Evolutionary conservation across 2,888 invertebrate species (phyloP).

Genomic region (Acronicta aceris): DNA sequence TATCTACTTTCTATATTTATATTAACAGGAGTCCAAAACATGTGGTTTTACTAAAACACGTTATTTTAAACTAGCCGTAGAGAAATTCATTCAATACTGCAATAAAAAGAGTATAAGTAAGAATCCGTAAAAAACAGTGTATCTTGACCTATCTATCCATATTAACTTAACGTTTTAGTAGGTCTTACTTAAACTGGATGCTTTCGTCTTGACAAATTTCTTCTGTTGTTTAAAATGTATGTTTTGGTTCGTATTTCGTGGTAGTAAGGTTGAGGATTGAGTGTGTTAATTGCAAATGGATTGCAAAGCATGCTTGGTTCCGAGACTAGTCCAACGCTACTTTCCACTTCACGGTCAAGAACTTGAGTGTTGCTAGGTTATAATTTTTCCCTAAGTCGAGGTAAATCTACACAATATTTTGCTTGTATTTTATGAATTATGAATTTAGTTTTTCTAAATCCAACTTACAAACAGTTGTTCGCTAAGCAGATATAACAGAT

Average conservation of each 20-base stretch:
- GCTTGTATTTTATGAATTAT: too few relatives aligned
- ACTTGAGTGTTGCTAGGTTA: constrained; percentile 71
- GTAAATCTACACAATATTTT: constrained; percentile 6
- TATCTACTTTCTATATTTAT: too few relatives aligned
- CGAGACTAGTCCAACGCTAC: constrained; percentile 71
- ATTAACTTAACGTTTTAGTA: background rate
- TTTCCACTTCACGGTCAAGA: constrained; percentile 87
- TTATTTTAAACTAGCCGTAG: constrained; percentile 31
- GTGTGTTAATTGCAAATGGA: constrained; percentile 8
- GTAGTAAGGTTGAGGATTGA: constrained; percentile 56
- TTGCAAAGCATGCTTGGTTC: constrained; percentile 51
- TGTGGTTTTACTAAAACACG: constrained; percentile 21
- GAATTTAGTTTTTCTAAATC: too few relatives aligned
- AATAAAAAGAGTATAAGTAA: constrained; percentile 63
- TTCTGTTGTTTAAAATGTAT: constrained; percentile 7
- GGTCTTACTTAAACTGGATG: constrained; percentile 54
- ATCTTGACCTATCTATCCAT: constrained; percentile 38
- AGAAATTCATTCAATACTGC: constrained; percentile 57
- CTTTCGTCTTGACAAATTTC: constrained; percentile 22
- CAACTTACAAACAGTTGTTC: too few relatives aligned
- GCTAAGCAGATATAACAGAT: too few relatives aligned
- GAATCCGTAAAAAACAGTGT: constrained; percentile 54
- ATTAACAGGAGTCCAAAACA: background rate
- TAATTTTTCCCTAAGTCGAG: constrained; percentile 46
- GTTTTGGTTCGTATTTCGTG: constrained; percentile 13